phyloP scores from a whole-genome alignment of 2,888 invertebrate species.

The Xylocampa areola region DNA sequence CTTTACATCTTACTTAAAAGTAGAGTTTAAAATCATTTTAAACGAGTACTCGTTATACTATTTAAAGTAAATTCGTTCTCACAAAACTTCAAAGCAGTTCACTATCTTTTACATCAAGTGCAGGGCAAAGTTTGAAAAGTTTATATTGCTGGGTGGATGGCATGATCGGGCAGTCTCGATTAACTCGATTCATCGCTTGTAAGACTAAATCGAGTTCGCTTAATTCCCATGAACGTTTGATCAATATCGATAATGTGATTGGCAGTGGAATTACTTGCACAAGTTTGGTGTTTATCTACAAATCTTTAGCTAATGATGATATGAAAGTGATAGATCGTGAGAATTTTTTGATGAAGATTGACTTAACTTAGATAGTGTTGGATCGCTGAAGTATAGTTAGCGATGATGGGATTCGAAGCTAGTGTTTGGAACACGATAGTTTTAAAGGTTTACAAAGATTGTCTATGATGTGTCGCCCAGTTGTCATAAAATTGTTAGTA shows the following conservation, averaged over 20 bases:
- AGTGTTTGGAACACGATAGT: no score
- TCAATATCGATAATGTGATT: slow-evolving; percentile 24
- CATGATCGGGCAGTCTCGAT: slow-evolving; percentile 35
- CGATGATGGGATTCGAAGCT: background rate
- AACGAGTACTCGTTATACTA: background rate
- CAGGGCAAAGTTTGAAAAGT: slow-evolving; percentile 37
- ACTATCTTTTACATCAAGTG: slow-evolving; percentile 23
- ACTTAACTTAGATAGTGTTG: no score
- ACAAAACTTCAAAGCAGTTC: slow-evolving; percentile 3
- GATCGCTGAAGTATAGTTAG: no score
- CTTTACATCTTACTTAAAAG: no score
- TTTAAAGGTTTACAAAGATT: no score
- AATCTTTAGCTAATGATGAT: slow-evolving; percentile 12
- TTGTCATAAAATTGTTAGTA: no score
- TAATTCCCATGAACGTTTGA: slow-evolving; percentile 28
- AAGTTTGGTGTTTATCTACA: background rate
- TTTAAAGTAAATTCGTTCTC: slow-evolving; percentile 1
- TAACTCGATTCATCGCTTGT: slow-evolving; percentile 39
- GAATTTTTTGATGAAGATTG: no score
- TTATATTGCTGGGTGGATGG: slow-evolving; percentile 38
- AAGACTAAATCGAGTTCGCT: slow-evolving; percentile 39
- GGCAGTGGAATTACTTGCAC: slow-evolving; percentile 9
- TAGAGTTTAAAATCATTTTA: background rate
- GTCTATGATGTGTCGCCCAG: no score
- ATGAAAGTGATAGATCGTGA: background rate